Evolutionary conservation across 2,797 vertebrate species (phyloP), one percentile per base, ranked within the genome.

Genomic region (Rhinatrema bivittatum): DNA sequence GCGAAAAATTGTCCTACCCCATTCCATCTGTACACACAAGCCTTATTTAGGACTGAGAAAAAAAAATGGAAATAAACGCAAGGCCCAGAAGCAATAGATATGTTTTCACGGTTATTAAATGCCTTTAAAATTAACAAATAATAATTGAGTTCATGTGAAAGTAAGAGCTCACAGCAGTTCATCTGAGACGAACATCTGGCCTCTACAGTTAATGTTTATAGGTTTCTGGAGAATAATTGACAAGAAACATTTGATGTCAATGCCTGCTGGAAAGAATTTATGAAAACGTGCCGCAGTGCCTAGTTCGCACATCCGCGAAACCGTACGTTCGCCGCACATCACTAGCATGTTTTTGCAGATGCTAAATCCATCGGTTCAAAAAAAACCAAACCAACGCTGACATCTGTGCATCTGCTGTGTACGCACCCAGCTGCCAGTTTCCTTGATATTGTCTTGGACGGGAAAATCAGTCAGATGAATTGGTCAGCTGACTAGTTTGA

Each of bases 401-500:
- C n/a, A n/a, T 65, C 61, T 42, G 7, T 56, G 56, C n/a, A 53
- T 70, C 64, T 76, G 68, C 61, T 69, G 36, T n/a, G n/a, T n/a
- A n/a, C n/a, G n/a, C n/a, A n/a, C 64, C 59, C 69, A 77, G 42
- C 70, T 78, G 77, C 70, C 66, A 66, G 39, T 68, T 70, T 56
- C 57, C 46, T 62, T 69, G 56, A 29, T 42, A 43, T 68, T 76
- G 65, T 54, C 74, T 76, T 76, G 70, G 81, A 68, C 53, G 34
- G 41, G 50, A 72, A 66, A 42, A 60, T 80, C 68, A 77, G 76
- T 74, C 46, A 71, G 78, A 69, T 41, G 63, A 53, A 74, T 80
- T 77, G 72, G 81, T 59, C 28, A 16, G 59, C 36, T 5, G 62
- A 56, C 53, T 56, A 59, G 74, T 56, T 30, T 74, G 73, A 68